Conservation (phyloP, 2,888 invertebrate genomes). For the Sepioteuthis lessoniana region DNA sequence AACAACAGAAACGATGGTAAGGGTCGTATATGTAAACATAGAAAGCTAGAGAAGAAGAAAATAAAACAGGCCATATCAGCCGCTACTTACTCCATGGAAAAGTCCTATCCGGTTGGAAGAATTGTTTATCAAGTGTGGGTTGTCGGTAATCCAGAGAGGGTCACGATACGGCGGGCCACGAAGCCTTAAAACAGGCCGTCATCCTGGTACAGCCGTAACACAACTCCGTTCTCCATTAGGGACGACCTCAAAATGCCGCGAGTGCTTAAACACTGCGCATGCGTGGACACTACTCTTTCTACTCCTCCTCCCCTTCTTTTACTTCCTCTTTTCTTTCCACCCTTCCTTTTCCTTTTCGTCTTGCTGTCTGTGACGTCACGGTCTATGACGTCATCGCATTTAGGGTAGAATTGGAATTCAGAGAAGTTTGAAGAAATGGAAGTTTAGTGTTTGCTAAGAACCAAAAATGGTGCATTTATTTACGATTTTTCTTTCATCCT, state of each 20-base stretch:
- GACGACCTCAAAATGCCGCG: not conserved
- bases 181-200: constrained; percentile 9
- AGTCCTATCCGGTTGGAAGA: not conserved
- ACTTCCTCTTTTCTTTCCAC: not conserved
- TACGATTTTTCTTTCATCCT: too few relatives aligned
- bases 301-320: not conserved
- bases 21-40: not conserved
- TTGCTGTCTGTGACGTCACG: not conserved
- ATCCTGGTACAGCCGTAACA: not conserved
- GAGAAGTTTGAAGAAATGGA: not conserved
- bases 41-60: not conserved
- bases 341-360: not conserved
- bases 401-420: not conserved
- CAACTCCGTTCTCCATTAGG: not conserved
- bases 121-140: not conserved
- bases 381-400: not conserved
- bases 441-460: not conserved
- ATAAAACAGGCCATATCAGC: not conserved
- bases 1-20: not conserved
- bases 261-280: not conserved
- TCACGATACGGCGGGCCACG: constrained; percentile 33
- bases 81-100: not conserved
- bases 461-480: too few relatives aligned
- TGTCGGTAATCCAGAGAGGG: not conserved
- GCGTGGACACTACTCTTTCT: not conserved